Evolutionary conservation across 2,888 invertebrate species (phyloP).

Genomic region (Stegana nigrithorax): DNA sequence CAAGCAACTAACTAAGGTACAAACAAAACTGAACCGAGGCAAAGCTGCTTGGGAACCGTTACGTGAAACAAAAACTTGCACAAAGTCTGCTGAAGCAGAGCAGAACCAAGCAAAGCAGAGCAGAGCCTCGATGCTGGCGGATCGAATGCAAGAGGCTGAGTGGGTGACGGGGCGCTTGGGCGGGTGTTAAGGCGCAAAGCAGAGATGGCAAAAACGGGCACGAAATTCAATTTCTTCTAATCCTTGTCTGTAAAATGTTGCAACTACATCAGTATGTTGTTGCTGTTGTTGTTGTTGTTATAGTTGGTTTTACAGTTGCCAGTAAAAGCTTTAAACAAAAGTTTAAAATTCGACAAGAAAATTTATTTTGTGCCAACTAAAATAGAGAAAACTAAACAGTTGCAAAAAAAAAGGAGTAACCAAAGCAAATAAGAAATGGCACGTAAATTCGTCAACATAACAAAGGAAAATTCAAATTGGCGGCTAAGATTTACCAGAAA

Average conservation of each 20-base stretch:
- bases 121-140: too few species aligned
- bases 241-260: constrained; percentile 38
- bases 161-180: not conserved
- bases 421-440: not conserved
- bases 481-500: too few species aligned
- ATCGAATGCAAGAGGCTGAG: too few species aligned
- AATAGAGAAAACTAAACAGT: not conserved
- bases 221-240: constrained; percentile 50
- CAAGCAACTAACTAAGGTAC: constrained; percentile 45
- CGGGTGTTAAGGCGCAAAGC: not conserved
- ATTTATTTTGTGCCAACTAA: constrained; percentile 46
- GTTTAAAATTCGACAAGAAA: constrained; percentile 28
- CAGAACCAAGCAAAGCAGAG: constrained; percentile 6
- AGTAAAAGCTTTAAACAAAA: constrained; percentile 21
- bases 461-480: too few species aligned
- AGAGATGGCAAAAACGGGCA: not conserved
- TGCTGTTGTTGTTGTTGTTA: constrained; percentile 12
- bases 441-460: too few species aligned
- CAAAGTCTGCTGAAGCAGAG: constrained; percentile 17
- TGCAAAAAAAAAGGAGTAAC: not conserved
- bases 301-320: constrained; percentile 28
- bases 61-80: constrained; percentile 23
- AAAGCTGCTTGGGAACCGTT: constrained; percentile 21
- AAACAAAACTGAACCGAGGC: constrained; percentile 8
- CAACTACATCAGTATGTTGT: constrained; percentile 12